Base-by-base conservation (phyloP, 2,113 vertebrate genomes). In the Clinocottus analis region DNA sequence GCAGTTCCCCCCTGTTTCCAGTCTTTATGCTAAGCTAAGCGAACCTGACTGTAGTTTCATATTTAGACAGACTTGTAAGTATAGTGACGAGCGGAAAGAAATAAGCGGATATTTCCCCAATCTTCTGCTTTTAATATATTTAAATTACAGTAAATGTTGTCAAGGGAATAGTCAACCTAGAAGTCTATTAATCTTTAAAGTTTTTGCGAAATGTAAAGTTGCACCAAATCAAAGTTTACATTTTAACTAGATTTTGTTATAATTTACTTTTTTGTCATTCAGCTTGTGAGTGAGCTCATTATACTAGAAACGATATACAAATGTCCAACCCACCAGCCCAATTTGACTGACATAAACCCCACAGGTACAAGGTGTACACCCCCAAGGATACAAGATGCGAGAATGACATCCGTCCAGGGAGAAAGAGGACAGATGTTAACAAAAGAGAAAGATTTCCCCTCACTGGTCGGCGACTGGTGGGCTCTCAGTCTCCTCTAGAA, bases 401-500 rank as follows among this genome's bases (percentile, higher is more conserved):
- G 21, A 35, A 19, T 4, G 6, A 51, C 62, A 23, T 17, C 25
- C 4, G 7, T 14, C 10, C 47, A 17, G 25, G 12, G 29, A 21
- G 12, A 59, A 49, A 59, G 49, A 72, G 21, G 6, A 45, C 21
- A 0, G 33, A 41, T 2, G 0, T 45, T 8, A 51, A 61, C 59
- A 35, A 53, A 23, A 66, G 27, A 71, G 45, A 37, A 14, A 29
- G 5, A 49, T 39, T 39, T 90, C 0, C 78, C 96, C 96, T 96
- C 71, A 98, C 98, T 99, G 97, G 88, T 99, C 97, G 0, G 95
- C 85, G 1, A 90, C 91, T 0, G 94, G 91, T 2, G 94, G 93
- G 70, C 94, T 94, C 87, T 97, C 96, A 0, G 91, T 89, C 77
- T 94, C 94, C 75, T 96, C 92, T 64, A 99, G 94, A 71, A 98